phyloP scores from a whole-genome alignment of 1,140 invertebrate genomes.

The Aphelinus atriplicis region DNA sequence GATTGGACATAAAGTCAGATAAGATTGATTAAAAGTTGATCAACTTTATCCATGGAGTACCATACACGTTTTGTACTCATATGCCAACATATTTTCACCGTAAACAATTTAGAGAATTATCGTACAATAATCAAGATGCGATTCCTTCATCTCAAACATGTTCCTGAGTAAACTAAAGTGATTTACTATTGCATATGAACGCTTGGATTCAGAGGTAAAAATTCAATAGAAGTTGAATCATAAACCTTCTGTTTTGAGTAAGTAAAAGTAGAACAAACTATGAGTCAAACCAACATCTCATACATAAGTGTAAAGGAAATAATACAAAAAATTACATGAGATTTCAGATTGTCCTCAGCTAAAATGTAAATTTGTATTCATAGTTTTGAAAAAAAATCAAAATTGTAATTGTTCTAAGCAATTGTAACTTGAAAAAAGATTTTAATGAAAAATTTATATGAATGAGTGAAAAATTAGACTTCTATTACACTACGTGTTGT shows the following conservation, averaged over 20 bases:
- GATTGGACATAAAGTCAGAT: too few species aligned
- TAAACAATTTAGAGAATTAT: not conserved
- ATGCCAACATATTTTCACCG: too few species aligned
- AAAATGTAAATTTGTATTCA: constrained; percentile 34
- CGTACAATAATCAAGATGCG: not conserved
- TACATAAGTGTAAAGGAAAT: constrained; percentile 2
- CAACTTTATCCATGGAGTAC: too few species aligned
- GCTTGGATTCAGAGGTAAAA: too few species aligned
- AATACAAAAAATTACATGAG: constrained; percentile 17
- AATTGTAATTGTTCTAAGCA: not conserved
- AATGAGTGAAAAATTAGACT: constrained; percentile 38
- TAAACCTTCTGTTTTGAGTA: too few species aligned
- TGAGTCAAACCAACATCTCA: too few species aligned
- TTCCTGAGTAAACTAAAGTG: constrained; percentile 6
- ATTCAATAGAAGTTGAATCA: too few species aligned
- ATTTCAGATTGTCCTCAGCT: constrained; percentile 33
- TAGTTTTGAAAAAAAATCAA: constrained; percentile 31
- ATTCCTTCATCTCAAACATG: too few species aligned
- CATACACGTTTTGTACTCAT: too few species aligned
- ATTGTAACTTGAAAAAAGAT: constrained; percentile 1
- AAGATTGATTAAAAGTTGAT: too few species aligned
- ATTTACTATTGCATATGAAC: not conserved
- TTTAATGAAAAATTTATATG: constrained; percentile 25
- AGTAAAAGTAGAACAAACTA: too few species aligned
- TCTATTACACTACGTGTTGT: constrained; percentile 35